Percentiles rank a stretch among this genome's conserved stretches.
Evolutionary conservation across 2,888 invertebrate genomes (phyloP).

Genomic region (Leucophora obtusa): DNA sequence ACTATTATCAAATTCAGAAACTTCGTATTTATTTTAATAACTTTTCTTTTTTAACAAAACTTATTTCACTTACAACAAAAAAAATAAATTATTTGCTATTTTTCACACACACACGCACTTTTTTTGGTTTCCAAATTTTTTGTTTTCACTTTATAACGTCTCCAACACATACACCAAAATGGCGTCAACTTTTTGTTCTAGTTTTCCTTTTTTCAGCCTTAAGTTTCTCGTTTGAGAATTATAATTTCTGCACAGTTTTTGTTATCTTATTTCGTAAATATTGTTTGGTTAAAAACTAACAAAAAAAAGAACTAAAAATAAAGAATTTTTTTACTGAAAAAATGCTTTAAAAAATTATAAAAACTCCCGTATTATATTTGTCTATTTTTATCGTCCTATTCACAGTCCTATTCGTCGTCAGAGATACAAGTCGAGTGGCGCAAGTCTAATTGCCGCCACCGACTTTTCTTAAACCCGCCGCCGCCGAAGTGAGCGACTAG

Average conservation of each 20-base stretch:
- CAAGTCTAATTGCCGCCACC: no score
- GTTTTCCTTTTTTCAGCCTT: slow-evolving; percentile 37
- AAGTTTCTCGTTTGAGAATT: slow-evolving; percentile 10
- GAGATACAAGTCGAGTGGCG: no score
- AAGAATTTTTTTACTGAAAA: slow-evolving; percentile 48
- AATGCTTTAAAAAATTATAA: slow-evolving; percentile 50
- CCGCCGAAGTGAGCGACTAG: no score
- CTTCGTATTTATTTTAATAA: not conserved
- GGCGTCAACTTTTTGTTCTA: slow-evolving; percentile 65
- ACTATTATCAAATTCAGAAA: no score
- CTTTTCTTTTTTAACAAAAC: not conserved
- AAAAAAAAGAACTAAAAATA: slow-evolving; percentile 59
- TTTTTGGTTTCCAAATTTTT: slow-evolving; percentile 42
- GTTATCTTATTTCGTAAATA: slow-evolving; percentile 29
- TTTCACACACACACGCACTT: slow-evolving; percentile 48
- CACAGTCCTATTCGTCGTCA: no score
- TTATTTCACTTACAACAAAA: not conserved
- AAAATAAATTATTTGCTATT: slow-evolving; percentile 49
- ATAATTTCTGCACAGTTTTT: slow-evolving; percentile 30
- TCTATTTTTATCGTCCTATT: slow-evolving; percentile 14
- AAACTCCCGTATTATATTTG: slow-evolving; percentile 45
- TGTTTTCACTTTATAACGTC: slow-evolving; percentile 48
- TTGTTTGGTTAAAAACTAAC: slow-evolving; percentile 40
- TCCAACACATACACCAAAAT: slow-evolving; percentile 65
- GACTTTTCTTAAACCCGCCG: no score